Evolutionary conservation across 2,113 vertebrate species (phyloP), one percentile per base, ranked within the genome.

Genomic region (Paraplagusia blochii): DNA sequence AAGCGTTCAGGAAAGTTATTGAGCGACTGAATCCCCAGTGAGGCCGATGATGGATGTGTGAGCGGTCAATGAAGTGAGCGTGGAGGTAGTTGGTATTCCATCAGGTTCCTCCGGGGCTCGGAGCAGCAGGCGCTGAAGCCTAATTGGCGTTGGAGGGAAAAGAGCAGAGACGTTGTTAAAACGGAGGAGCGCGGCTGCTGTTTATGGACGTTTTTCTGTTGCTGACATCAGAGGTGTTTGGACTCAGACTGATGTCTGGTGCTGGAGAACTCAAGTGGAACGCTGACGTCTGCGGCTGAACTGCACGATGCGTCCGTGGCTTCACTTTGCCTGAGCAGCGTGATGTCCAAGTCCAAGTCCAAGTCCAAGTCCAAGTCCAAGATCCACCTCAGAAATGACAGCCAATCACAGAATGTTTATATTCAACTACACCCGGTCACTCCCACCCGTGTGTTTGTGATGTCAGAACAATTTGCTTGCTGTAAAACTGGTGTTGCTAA

Each of bases 31-130:
- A 62, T 79, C 83, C 83, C 79, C 47, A 43, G 63, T 65, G 80
- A 65, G 63, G 53, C 76, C 6, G 75, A 53, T 69, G 82, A 85
- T 88, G 70, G 69, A 90, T 86, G 72, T 33, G 64, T 63, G 63
- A 75, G 65, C 68, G 83, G 83, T 68, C 76, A 76, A 38, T 56
- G 77, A 77, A 80, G 75, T 63, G 64, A 70, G 69, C 72, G 76
- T 65, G 60, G 63, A 66, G 60, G 62, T 85, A 70, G 79, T 84
- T 84, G 81, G 82, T 85, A 81, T 86, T 88, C 82, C 64, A 78
- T 87, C 82, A 82, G 69, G 53, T 45, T 44, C 77, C 74, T 81
- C 66, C 1, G 50, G 65, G 72, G 80, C 49, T 81, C 76, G 58
- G 46, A 85, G 80, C 82, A 77, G 74, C 22, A 10, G 76, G 61